Evolutionary conservation across 2,888 invertebrate species (phyloP), one percentile per base, ranked within the genome.

Genomic region (Rhagophthalmus giganteus): DNA sequence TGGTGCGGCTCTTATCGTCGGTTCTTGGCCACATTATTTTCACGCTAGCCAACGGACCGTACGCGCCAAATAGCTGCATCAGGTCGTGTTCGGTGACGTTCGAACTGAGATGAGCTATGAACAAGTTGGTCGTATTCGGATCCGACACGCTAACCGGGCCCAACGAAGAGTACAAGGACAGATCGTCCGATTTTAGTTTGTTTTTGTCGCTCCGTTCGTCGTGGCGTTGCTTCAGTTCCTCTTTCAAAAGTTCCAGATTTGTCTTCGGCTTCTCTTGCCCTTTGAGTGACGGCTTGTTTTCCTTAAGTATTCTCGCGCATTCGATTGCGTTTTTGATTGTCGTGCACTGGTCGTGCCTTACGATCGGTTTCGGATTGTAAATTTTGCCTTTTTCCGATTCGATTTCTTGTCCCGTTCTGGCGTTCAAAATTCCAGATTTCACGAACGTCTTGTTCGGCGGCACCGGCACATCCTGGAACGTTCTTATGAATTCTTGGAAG

Each of bases 21-120:
- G 95, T 95, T 1, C 98, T 83, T 4, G 98, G 98, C 95, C 97
- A 98, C 94, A 99, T 96, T 57, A 99, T 96, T 82, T 99, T 99
- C 51, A 99, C 94, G 72, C 96, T 97, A 2, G 98, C 99, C 55
- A 99, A 78, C 1, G 99, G 97, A 0, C 99, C 99, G 76, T 88
- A 96, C 34, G 89, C 87, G 0, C 98, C 99, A 77, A 99, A 99
- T 51, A 95, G 83, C 76, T 96, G 90, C 88, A 96, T 94, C 40
- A 99, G 76, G 70, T 97, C 91, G 68, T 91, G 88, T 72, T 97
- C 96, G 10, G 94, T 91, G 72, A 94, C 87, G 81, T 94, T 93
- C 20, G 94, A 93, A 72, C 91, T 94, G 20, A 99, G 81, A 75
- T 97, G 98, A 39, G 96, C 96, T 27, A 99, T 81, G 74, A 98